These are phyloP conservation scores for Microctonus hyperodae DNA, from an alignment of 2,888 invertebrate genomes.

Conservation along the genomic window DNA sequence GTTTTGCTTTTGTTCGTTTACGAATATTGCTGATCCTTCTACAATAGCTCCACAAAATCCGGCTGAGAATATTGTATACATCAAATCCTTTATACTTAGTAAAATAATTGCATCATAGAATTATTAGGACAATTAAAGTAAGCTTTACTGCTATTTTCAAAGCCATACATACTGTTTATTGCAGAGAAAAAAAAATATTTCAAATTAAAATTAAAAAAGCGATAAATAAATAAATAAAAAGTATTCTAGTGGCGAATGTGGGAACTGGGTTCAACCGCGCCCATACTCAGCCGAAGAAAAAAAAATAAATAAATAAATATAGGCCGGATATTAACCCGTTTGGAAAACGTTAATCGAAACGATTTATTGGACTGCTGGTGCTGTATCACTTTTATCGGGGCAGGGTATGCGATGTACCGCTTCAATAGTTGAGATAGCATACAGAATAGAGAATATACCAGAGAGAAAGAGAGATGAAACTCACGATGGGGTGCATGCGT, in stretches of 20 bases:
- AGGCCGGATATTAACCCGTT: constrained; percentile 32
- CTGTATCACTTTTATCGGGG: constrained; percentile 27
- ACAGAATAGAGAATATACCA: not conserved
- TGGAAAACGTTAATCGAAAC: constrained; percentile 32
- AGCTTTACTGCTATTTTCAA: not conserved
- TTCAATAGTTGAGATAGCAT: not conserved
- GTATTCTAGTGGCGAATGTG: not conserved
- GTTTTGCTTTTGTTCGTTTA: not conserved
- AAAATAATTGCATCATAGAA: not conserved
- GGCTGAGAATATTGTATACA: not conserved
- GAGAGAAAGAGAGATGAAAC: not conserved
- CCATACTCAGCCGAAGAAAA: not conserved
- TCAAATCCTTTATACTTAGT: not conserved
- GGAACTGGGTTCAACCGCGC: not conserved
- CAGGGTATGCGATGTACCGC: not conserved
- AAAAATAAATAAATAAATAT: constrained; percentile 13
- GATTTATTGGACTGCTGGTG: constrained; percentile 28
- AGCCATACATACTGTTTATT: not conserved
- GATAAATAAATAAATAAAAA: not conserved
- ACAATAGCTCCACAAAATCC: not conserved
- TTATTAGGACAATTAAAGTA: not conserved
- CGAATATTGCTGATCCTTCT: not conserved
- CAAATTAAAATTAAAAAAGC: no score
- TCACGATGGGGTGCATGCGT: not conserved
- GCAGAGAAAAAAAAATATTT: not conserved